A percentile compares a stretch with the other conserved stretches of the same genome.
Conservation (phyloP, 2,797 vertebrate species). For the Leptatherina wallacei region DNA sequence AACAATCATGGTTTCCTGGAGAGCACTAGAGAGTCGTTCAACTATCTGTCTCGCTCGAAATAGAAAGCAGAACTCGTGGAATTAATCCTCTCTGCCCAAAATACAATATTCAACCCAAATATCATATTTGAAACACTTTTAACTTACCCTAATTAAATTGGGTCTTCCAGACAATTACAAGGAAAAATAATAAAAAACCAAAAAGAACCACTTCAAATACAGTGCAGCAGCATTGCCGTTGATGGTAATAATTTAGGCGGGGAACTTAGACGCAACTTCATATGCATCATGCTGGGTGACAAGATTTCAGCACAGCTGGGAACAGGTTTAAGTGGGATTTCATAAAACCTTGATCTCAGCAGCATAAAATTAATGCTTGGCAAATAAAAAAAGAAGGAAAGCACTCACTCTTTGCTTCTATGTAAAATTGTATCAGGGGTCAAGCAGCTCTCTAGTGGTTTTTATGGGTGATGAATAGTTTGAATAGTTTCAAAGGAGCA, state of each 20-base stretch:
- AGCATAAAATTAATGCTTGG: constrained; percentile 8
- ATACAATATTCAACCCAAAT: background rate
- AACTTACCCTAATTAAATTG: background rate
- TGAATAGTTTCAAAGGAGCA: no score
- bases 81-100: background rate
- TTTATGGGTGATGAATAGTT: constrained; percentile 42
- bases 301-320: constrained; percentile 11
- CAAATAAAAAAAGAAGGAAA: background rate
- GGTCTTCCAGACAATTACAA: background rate
- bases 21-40: constrained; percentile 17
- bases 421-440: constrained; percentile 41
- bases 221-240: background rate
- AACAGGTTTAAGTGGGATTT: constrained; percentile 30
- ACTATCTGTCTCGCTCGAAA: background rate
- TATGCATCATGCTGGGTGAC: constrained; percentile 41
- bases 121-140: background rate
- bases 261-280: constrained; percentile 26
- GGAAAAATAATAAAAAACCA: background rate
- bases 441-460: constrained; percentile 23
- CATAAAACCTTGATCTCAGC: constrained; percentile 34
- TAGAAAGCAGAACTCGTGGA: constrained; percentile 6
- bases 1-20: no score
- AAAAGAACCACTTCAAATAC: background rate
- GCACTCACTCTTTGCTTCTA: constrained; percentile 21
- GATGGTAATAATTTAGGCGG: constrained; percentile 11